phyloP scores from a whole-genome alignment of 1,140 invertebrate genomes.

The Ctenoplectra terminalis region DNA sequence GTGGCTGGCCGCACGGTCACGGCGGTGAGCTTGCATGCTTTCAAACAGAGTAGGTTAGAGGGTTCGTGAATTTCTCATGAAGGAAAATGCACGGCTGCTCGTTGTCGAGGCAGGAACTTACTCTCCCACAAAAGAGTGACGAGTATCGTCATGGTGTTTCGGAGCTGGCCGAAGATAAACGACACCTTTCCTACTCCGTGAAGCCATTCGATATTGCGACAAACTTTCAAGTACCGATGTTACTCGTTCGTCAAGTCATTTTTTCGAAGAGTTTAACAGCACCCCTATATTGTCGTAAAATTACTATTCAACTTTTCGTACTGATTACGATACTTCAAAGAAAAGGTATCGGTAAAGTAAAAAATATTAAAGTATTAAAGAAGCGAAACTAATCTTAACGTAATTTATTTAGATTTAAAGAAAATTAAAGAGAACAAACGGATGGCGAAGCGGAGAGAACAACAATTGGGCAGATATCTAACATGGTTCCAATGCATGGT shows the following conservation, averaged over 20 bases:
- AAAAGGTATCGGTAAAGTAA: background rate
- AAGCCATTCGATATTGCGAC: background rate
- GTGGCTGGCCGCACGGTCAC: conserved; percentile 73
- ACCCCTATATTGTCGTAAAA: too few species aligned
- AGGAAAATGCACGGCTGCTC: conserved; percentile 65
- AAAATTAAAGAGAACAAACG: background rate
- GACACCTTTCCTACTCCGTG: background rate
- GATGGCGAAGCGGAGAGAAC: background rate
- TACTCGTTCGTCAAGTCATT: too few species aligned
- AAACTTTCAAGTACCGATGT: background rate
- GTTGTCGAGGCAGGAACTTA: conserved; percentile 36
- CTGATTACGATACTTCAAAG: background rate
- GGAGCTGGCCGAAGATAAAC: background rate
- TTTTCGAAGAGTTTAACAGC: too few species aligned
- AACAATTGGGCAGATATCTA: background rate
- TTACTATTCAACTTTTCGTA: background rate
- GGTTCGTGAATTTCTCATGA: conserved; percentile 78
- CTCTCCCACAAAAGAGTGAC: conserved; percentile 1
- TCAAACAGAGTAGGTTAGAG: conserved; percentile 73
- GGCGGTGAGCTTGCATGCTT: conserved; percentile 70
- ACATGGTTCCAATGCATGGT: background rate
- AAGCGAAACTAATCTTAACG: too few species aligned
- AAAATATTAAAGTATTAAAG: too few species aligned
- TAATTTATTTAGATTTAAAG: background rate
- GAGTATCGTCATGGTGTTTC: conserved; percentile 3